phyloP scores from a whole-genome alignment of 2,797 vertebrate species.

The Spinibarbus caldwelli region DNA sequence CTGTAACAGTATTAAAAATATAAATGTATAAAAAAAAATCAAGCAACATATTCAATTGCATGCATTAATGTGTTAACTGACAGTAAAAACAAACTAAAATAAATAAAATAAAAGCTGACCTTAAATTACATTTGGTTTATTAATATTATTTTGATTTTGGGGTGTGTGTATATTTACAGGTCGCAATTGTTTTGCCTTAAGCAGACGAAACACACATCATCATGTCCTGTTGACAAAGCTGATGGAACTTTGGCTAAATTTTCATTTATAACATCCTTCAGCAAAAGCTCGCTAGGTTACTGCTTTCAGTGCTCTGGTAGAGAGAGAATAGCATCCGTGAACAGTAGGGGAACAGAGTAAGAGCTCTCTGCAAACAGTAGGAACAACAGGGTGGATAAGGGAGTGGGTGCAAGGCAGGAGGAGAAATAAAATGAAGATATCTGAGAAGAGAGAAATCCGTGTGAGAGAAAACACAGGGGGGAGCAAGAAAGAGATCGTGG shows the following conservation, averaged over 20 bases:
- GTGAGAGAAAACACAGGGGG: constrained; percentile 61
- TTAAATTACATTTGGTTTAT: neutral
- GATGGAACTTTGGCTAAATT: constrained; percentile 97
- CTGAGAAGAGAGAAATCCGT: constrained; percentile 72
- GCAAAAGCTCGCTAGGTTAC: constrained; percentile 99
- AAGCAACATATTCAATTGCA: neutral
- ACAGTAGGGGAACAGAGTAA: constrained; percentile 57
- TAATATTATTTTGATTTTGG: neutral
- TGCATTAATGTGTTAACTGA: neutral
- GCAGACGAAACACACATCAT: constrained; percentile 90
- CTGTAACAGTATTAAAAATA: neutral
- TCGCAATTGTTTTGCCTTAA: neutral
- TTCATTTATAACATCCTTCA: constrained; percentile 99
- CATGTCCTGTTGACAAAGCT: constrained; percentile 92
- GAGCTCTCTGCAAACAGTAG: constrained; percentile 34
- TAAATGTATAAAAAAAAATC: neutral
- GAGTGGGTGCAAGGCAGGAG: constrained; percentile 71
- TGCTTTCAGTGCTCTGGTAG: constrained; percentile 95
- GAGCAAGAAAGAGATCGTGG: neutral
- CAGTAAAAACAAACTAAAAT: neutral
- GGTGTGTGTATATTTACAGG: neutral
- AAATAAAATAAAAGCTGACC: neutral
- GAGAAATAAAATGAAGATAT: constrained; percentile 67
- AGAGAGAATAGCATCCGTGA: constrained; percentile 79
- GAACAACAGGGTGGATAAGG: constrained; percentile 62